Evolutionary conservation across 2,797 vertebrate genomes (phyloP), one percentile per base, ranked within the genome.

Genomic region (Siniperca undulata): DNA sequence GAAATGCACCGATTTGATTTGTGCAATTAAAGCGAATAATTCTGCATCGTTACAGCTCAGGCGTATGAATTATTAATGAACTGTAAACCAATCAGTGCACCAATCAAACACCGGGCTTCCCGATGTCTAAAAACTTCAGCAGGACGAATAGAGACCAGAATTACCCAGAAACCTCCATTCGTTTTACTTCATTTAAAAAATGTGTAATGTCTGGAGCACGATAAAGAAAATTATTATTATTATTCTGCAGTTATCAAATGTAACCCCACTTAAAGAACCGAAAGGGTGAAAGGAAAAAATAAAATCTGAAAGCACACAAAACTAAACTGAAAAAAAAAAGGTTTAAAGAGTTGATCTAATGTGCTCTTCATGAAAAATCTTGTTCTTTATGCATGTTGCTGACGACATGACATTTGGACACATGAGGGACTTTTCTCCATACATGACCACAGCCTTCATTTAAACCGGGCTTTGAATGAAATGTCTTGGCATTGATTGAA

Each of bases 401-500:
- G 82, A 64, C 42, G 38, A 73, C 62, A 74, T 80, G 80, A 91
- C 84, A 77, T 86, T 80, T 30, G 81, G 69, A 64, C 78, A 70
- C 85, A 84, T 38, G 83, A 30, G 80, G 70, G 80, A 27, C 77
- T 89, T 81, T 77, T 83, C 81, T 80, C 82, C 87, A 85, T 67
- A 73, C 85, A 77, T 71, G 58, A 80, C 44, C 76, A 30, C 80
- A 74, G 79, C 70, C 76, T 89, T 82, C 85, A 83, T 89, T 91
- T 87, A 86, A 89, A 66, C 36, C 56, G 17, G 73, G 16, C 78
- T 87, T 78, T 95, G 91, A 94, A 94, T 90, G 93, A 93, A 73
- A 81, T 92, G 85, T 88, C 86, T 89, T 84, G 91, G 88, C 89
- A 38, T 89, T 93, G 89, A 93, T 89, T 93, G 92, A 90, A 94